Evolutionary conservation across 2,797 vertebrate genomes (phyloP).

Genomic region (Chiroxiphia lanceolata): DNA sequence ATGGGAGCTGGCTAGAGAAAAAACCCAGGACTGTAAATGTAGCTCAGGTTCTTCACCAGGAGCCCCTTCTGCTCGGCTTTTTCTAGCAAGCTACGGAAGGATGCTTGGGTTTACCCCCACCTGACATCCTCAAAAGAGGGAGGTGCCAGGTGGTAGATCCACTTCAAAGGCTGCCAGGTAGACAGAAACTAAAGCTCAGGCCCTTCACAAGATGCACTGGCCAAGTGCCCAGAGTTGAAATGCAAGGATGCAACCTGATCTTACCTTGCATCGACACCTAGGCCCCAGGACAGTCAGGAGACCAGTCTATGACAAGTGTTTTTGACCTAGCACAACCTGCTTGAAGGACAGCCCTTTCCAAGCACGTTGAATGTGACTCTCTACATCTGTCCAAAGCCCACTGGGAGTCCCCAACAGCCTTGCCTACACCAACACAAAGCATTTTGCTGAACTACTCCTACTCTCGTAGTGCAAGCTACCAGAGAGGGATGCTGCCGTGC

Average conservation of each 20-base stretch:
- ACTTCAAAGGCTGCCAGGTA: background rate
- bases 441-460: fast-evolving
- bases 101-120: background rate
- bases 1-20: background rate
- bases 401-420: background rate
- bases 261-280: background rate
- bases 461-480: background rate
- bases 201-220: background rate
- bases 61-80: background rate
- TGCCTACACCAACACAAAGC: background rate
- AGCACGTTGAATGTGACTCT: background rate
- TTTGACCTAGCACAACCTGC: background rate
- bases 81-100: background rate
- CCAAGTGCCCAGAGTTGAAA: background rate
- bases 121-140: background rate
- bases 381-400: background rate
- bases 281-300: background rate
- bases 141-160: background rate
- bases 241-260: background rate
- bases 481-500: background rate
- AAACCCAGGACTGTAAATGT: background rate
- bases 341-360: background rate
- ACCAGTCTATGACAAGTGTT: background rate
- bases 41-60: background rate
- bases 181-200: background rate